Evolutionary conservation across 2,797 vertebrate species (phyloP), one percentile per base, ranked within the genome.

Genomic region (Helicolenus hilgendorfi): DNA sequence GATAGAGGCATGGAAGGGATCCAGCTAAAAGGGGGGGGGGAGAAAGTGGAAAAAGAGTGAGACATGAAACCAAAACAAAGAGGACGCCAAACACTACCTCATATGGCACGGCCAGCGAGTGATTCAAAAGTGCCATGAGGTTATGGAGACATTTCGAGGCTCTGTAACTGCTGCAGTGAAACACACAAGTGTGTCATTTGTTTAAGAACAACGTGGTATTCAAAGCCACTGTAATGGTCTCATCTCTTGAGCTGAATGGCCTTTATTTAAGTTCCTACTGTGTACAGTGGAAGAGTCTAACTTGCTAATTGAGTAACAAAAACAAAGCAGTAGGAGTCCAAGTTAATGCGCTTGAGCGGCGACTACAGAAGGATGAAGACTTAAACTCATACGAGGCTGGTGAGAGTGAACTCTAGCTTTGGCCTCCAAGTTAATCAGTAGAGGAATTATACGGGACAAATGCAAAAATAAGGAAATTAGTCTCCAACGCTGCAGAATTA

Each of bases 1-100:
- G 93, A 99, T 98, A 58, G 99, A 99, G 60, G 98, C 99, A 35
- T 97, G 94, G 85, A 97, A 98, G 5, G 99, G 97, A 33, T 98
- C 97, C 95, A 99, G 93, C 99, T 99, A 76, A 2, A 58, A 49
- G 45, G 49, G 24, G 22, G 24, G 22, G 81, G 26, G 26, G 81
- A 78, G 29, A 15, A n/a, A 20, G 15, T 2, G 41, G 27, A 1
- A 70, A 49, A 35, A 13, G 31, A 64, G 22, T 72, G 65, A 87
- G 71, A 31, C 36, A 53, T 55, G 1, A 74, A 68, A 38, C 56
- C 15, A 60, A 90, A 83, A 76, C 33, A 89, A 36, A 81, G 56
- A 86, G 20, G 18, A 58, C 4, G 18, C 11, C 27, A 75, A 63
- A 15, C 5, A 35, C 36, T 49, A 35, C 74, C 78, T 82, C 56